Base-by-base conservation (phyloP, 2,113 vertebrate species). In the Noturus placidus region DNA sequence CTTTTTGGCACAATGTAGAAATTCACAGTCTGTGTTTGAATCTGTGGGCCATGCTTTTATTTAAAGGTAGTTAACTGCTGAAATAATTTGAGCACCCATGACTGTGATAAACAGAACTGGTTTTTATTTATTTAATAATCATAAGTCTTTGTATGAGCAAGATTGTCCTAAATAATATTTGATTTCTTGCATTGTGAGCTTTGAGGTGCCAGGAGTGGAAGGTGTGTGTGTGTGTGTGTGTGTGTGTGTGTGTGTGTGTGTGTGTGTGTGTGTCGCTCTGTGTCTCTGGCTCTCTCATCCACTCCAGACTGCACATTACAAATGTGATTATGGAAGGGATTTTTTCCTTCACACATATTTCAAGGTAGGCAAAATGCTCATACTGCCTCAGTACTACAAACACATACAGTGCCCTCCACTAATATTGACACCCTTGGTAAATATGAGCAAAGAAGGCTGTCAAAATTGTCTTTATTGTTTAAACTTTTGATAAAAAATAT, bases 281-380 rank as follows among this genome's bases (percentile, higher is more conserved):
- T 79, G 38, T 79, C 56, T 27, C n/a, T 50, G 50, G n/a, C 46
- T 54, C 8, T 17, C 46, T n/a, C 38, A 81, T 81, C 22, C 46
- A 57, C 67, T 52, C 25, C 57, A 63, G 69, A 76, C 54, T 52
- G 33, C 56, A 38, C 42, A 57, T 30, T 17, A n/a, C 56, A 61
- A 63, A 82, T 76, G 79, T 83, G 67, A 83, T 87, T 83, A 82
- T 54, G 14, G 25, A 70, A 42, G 10, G n/a, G 20, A 20, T 67
- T 72, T 22, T 11, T 22, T 69, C 13, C 4, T 61, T 54, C 15
- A 54, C 30, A 35, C 15, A 61, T 30, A 85, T 38, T 76, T 46
- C 70, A 35, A 27, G 20, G n/a, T 15, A 59, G 56, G 33, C 38
- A 76, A 35, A 54, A 72, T 87, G 33, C 20, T 50, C 27, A 63